Evolutionary conservation across 2,888 invertebrate species (phyloP), one percentile per base, ranked within the genome.

Genomic region (Macrophya alboannulata): DNA sequence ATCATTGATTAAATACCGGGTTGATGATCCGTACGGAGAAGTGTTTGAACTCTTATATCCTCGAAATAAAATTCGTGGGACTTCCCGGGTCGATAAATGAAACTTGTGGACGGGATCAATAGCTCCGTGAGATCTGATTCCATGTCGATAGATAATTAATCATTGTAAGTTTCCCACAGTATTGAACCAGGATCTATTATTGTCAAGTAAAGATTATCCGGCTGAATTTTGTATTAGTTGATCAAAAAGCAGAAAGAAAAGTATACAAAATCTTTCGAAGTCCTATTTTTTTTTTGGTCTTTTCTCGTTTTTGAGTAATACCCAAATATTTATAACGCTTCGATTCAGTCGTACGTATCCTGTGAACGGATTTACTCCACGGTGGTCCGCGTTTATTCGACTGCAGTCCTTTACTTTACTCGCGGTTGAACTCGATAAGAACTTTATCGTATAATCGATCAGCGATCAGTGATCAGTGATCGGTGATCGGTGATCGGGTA

Each of bases 361-460:
- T 71, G 72, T 25, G 37, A 68, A 17, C 68, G 37, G 68, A 68
- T 68, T 68, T 17, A 0, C 15, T 62, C 21, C 81, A 81, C 81
- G 81, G 81, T 81, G 81, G 81, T 81, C 81, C 62, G 43, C 62
- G 43, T 62, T 81, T 81, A 62, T 62, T 81, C 62, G 79, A 81
- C 59, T 81, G 62, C n/a, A n/a, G n/a, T 81, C 59, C 43, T 62
- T 62, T 77, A 25, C 77, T 62, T 62, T 77, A 25, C 77, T 81
- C 81, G 59, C 59, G 21, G 77, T 77, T 77, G 55, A 77, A 77
- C 55, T 77, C 77, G 81, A 62, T 81, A 81, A 81, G 81, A 81
- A 81, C 37, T 62, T 81, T 81, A 81, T 62, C 81, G 81, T 81
- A 74, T 74, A 81, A 81, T 62, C 81, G 81, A 81, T 81, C 81